Base-by-base conservation (phyloP, 2,113 vertebrate genomes). In the Cololabis saira region DNA sequence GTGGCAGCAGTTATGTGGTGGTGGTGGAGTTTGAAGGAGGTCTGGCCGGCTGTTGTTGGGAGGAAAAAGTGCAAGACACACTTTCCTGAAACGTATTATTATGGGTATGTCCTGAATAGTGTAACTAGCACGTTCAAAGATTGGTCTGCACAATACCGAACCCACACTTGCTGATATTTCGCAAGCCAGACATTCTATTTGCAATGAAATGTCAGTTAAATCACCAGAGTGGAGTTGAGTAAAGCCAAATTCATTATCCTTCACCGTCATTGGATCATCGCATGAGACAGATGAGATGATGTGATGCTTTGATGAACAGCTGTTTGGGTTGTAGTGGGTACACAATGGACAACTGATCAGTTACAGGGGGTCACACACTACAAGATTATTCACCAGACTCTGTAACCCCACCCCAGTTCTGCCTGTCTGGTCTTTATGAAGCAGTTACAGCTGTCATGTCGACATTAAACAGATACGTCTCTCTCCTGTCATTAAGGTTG, bases 1-100 rank as follows among this genome's bases (percentile, higher is more conserved):
- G 48, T 66, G 60, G 61, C 21, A 6, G 7, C 40, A 37, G 41
- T 30, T 53, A 2, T 68, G 41, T 14, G 14, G 24, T 72, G 47
- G 47, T 71, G 61, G 22, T 12, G 21, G 58, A 33, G 33, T 44
- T 15, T 74, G 44, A 56, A 59, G 54, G 44, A 62, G 66, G 51
- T 62, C 53, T 14, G 49, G n/a, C 3, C 62, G 24, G 24, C 40
- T 81, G 51, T 16, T 22, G 7, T 19, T 61, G 14, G 52, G 37
- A 40, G 37, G 24, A 56, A 69, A 63, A 59, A 27, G 48, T 17
- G 14, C 12, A 62, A 57, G 24, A 42, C n/a, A 8, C 0, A 2
- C 17, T 58, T 16, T 7, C 22, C 43, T 33, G 14, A 48, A 43
- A 33, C 21, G 2, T 58, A 7, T 68, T 52, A 45, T 71, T 67